These are phyloP conservation scores for Heliconius hewitsoni DNA, from an alignment of 1,140 invertebrate genomes.

Conservation along the genomic window DNA sequence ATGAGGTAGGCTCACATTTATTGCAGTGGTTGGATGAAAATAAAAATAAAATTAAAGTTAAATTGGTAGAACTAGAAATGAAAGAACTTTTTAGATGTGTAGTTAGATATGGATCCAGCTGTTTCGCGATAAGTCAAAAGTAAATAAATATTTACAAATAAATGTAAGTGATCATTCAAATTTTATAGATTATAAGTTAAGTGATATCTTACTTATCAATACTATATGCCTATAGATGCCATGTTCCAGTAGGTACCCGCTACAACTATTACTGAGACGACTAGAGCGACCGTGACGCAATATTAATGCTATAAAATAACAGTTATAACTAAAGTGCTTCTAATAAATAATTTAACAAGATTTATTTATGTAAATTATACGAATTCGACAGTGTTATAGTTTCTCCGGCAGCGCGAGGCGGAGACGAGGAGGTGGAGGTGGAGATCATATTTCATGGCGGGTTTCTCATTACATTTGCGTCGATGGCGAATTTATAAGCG, in stretches of 20 bases:
- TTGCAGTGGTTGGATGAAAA: too few relatives aligned
- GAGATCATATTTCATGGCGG: slow-evolving; percentile 9
- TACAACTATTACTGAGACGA: not conserved
- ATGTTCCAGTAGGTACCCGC: not conserved
- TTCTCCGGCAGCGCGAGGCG: not conserved
- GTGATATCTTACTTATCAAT: not conserved
- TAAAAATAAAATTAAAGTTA: too few relatives aligned
- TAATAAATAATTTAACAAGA: slow-evolving; percentile 3
- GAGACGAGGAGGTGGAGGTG: not conserved
- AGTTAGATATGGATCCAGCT: too few relatives aligned
- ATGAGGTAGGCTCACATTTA: too few relatives aligned
- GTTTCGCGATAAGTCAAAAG: too few relatives aligned
- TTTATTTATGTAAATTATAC: slow-evolving; percentile 4
- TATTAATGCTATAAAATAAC: slow-evolving; percentile 4
- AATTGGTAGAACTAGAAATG: too few relatives aligned
- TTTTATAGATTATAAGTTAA: too few relatives aligned
- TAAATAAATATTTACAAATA: too few relatives aligned
- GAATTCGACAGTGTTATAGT: slow-evolving; percentile 8
- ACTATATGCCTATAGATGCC: not conserved
- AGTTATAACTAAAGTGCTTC: not conserved
- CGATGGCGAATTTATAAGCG: slow-evolving; percentile 13
- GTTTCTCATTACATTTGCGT: slow-evolving; percentile 16
- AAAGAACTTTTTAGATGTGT: too few relatives aligned
- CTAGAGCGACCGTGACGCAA: not conserved
- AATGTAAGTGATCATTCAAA: too few relatives aligned